Evolutionary conservation across 1,140 invertebrate species (phyloP).

Genomic region (Orchesella cincta): DNA sequence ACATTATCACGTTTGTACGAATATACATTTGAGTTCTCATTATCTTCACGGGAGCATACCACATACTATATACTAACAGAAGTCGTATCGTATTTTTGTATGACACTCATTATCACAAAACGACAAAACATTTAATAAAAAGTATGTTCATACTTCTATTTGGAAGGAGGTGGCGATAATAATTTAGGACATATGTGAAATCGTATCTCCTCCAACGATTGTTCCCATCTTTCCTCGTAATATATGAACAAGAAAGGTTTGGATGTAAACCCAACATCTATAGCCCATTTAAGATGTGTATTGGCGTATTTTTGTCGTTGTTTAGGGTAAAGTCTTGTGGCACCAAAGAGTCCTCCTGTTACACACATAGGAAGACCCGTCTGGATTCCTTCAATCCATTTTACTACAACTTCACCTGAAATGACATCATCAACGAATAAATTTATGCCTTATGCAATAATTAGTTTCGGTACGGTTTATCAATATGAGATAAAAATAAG

Average conservation of each 20-base stretch:
- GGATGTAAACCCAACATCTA: slow-evolving; percentile 73
- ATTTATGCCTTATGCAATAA: not conserved
- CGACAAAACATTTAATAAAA: too few species aligned
- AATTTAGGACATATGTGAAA: slow-evolving; percentile 51
- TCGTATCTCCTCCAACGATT: slow-evolving; percentile 77
- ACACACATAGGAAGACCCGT: slow-evolving; percentile 87
- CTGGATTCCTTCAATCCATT: slow-evolving; percentile 96
- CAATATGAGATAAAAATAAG: not conserved
- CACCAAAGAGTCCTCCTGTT: slow-evolving; percentile 81
- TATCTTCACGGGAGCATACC: too few species aligned
- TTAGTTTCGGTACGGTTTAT: not conserved
- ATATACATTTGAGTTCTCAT: too few species aligned
- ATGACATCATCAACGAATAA: not conserved
- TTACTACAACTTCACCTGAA: slow-evolving; percentile 82
- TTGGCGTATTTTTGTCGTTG: slow-evolving; percentile 77
- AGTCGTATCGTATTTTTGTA: too few species aligned
- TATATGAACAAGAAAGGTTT: slow-evolving; percentile 80
- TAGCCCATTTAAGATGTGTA: slow-evolving; percentile 84
- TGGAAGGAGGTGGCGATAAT: slow-evolving; percentile 30
- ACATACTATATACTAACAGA: too few species aligned
- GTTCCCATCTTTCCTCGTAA: slow-evolving; percentile 93
- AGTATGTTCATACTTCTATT: not conserved
- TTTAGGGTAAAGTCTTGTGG: slow-evolving; percentile 75
- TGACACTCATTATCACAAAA: too few species aligned
- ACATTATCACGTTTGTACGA: too few species aligned